Percentiles rank a stretch among this genome's conserved stretches.
phyloP scores from a whole-genome alignment of 2,888 invertebrate genomes.

The Heliconius ethilla region DNA sequence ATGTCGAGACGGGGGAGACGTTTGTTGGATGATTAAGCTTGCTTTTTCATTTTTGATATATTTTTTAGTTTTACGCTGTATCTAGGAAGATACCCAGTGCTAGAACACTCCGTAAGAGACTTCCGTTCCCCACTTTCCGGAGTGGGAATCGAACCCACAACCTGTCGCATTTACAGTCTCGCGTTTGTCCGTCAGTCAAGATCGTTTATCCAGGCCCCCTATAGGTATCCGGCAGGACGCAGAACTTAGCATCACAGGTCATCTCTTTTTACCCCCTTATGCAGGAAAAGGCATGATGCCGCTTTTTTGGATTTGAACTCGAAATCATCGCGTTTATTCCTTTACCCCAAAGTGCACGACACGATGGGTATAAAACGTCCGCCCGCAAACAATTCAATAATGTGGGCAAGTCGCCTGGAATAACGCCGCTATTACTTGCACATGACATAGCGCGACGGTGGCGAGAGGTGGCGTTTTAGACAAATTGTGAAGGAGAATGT shows the following conservation, averaged over 20 bases:
- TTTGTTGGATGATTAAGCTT: not conserved
- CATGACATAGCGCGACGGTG: no score
- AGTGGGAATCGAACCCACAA: no score
- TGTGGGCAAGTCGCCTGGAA: slow-evolving; percentile 16
- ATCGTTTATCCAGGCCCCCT: no score
- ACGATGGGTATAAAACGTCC: not conserved
- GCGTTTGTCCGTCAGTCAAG: no score
- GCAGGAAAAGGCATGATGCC: not conserved
- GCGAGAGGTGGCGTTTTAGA: not conserved
- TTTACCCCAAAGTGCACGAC: not conserved
- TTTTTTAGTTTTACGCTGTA: not conserved
- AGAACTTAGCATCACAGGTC: no score
- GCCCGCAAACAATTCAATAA: slow-evolving; percentile 24
- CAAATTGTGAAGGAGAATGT: not conserved
- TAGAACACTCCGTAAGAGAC: not conserved
- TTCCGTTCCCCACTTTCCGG: not conserved
- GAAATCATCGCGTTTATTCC: not conserved
- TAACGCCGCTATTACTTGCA: slow-evolving; percentile 23
- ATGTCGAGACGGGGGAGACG: not conserved
- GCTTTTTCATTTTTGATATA: slow-evolving; percentile 8
- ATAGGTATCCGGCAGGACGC: no score
- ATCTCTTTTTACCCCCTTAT: no score
- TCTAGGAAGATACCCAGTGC: not conserved
- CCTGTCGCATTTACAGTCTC: no score
- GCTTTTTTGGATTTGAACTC: not conserved